These are phyloP conservation scores for Dipodomys merriami DNA, from an alignment of 2,113 vertebrate genomes.

Conservation along the genomic window DNA sequence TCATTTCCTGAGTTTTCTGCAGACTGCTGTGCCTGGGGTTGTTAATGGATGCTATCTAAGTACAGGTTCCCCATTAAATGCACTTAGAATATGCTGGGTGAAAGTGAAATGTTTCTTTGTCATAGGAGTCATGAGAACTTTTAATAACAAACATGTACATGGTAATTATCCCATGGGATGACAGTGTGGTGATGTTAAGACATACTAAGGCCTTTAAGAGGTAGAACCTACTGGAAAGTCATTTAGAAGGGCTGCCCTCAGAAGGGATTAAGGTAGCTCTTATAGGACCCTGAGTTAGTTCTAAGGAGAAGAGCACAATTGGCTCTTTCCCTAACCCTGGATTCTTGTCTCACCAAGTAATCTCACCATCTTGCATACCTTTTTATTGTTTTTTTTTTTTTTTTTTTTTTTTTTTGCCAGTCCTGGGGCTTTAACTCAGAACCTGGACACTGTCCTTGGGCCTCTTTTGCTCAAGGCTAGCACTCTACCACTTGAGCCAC, in stretches of 20 bases:
- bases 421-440: too few species aligned
- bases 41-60: neutral
- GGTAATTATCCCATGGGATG: neutral
- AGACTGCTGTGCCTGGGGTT: neutral
- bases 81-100: neutral
- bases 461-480: too few species aligned
- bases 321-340: neutral
- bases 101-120: constrained; percentile 4
- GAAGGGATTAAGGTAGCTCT: neutral
- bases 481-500: too few species aligned
- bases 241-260: neutral
- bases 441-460: too few species aligned
- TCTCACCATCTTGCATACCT: neutral
- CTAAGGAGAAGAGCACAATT: neutral
- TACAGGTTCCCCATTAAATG: constrained; percentile 8
- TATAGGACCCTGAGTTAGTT: neutral
- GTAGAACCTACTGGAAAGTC: neutral
- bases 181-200: neutral
- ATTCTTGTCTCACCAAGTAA: neutral
- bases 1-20: neutral
- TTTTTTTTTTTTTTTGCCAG: too few species aligned
- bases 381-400: neutral
- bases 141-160: neutral
- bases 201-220: neutral
- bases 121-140: neutral